Evolutionary conservation across 1,140 invertebrate species (phyloP).

Genomic region (Drosophila pandora): DNA sequence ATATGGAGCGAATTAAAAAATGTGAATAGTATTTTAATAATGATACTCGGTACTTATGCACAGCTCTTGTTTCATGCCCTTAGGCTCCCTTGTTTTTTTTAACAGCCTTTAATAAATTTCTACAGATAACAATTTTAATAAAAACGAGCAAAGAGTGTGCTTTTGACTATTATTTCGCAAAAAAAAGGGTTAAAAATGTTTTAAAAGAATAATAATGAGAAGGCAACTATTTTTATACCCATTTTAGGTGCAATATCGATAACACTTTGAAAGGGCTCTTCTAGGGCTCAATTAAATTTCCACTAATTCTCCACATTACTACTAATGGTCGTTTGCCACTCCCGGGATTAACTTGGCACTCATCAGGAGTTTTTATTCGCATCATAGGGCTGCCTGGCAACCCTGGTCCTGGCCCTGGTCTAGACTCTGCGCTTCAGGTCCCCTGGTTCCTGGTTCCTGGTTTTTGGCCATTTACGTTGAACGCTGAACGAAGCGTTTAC

Average conservation of each 20-base stretch:
- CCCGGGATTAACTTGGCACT: conserved; percentile 32
- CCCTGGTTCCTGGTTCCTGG: conserved; percentile 17
- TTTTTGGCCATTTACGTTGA: conserved; percentile 29
- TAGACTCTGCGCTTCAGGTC: neutral
- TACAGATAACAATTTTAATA: too few species aligned
- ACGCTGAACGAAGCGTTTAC: conserved; percentile 49
- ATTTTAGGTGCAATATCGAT: conserved; percentile 1
- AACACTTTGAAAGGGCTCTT: neutral
- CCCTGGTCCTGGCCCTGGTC: neutral
- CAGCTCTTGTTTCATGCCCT: too few species aligned
- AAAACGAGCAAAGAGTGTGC: too few species aligned
- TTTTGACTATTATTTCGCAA: too few species aligned
- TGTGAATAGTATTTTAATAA: too few species aligned
- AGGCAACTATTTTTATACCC: neutral
- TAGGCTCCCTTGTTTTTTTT: too few species aligned
- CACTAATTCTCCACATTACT: conserved; percentile 27
- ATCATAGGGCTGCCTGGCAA: conserved; percentile 3
- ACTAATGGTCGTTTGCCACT: conserved; percentile 5
- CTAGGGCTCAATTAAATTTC: conserved; percentile 20
- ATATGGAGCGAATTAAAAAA: too few species aligned
- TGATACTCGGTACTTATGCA: too few species aligned
- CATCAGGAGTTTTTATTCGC: conserved; percentile 44
- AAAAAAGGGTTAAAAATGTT: neutral
- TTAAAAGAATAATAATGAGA: neutral
- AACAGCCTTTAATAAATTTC: too few species aligned